Evolutionary conservation across 2,797 vertebrate genomes (phyloP), one percentile per base, ranked within the genome.

Genomic region (Leucoraja ocellata): DNA sequence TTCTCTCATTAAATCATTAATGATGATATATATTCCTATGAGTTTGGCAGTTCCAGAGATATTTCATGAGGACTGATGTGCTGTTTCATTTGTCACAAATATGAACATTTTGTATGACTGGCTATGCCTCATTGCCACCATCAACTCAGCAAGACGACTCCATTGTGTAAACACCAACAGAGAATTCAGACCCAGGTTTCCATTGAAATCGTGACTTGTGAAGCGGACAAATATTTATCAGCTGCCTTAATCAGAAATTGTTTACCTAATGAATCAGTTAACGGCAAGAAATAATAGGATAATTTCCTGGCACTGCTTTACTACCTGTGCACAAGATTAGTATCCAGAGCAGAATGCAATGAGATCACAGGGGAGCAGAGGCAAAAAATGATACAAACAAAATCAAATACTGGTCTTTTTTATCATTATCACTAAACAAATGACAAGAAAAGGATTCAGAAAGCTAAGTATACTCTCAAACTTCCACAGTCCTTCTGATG

Each of bases 1-100:
- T 88, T 10, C 84, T 68, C 84, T 63, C 16, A 88, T 88, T 88
- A 88, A 88, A 88, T 36, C 63, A 68, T 88, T 88, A 88, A 36
- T 68, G 61, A 88, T 36, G 61, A 88, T 68, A 88, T 21, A 88
- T 88, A 36, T 4, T 32, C 32, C 32, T 88, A 88, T 16, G 36
- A 36, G 18, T 63, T 63, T 68, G 63, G 63, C 84, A 68, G n/a
- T 88, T 32, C n/a, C 3, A 28, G 4, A 88, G 61, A 65, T 36
- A 88, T 65, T 68, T 88, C n/a, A 68, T 88, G 32, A 32, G 63
- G 36, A 21, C 63, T 21, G 84, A 36, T 18, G 8, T 36, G n/a
- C 36, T 36, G n/a, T 68, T 88, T 68, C 83, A 65, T 63, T 68
- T 68, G 65, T 32, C n/a, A 88, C 8, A 68, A 88, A 68, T 10